Conservation (phyloP, 2,113 vertebrate genomes). For the Corythornis cristatus region DNA sequence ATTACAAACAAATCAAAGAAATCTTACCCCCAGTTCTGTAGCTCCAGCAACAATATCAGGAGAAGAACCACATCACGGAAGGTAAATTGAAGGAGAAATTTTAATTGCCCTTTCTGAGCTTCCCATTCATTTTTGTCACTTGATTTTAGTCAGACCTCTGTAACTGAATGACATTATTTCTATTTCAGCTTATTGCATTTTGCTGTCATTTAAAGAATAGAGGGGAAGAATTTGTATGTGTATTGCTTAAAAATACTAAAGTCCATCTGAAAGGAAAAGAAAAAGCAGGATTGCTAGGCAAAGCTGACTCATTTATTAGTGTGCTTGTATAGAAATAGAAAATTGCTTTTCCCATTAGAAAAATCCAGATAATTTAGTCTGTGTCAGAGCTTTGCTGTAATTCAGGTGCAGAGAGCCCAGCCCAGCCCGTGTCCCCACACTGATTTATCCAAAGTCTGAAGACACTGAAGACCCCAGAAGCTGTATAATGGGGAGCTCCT, state of each 20-base stretch:
- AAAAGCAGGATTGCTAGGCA: not conserved
- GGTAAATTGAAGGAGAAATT: not conserved
- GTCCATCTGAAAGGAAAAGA: not conserved
- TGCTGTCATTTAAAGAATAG: not conserved
- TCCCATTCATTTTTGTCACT: not conserved
- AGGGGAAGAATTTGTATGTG: not conserved
- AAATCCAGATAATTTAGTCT: not conserved
- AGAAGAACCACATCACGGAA: not conserved
- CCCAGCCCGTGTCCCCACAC: not conserved
- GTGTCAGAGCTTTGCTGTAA: not conserved
- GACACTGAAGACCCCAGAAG: not conserved
- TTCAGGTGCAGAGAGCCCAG: fast-evolving
- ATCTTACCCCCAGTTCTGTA: not conserved
- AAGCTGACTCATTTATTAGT: not conserved
- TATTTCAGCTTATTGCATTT: not conserved
- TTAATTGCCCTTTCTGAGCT: not conserved
- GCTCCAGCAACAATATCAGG: not conserved
- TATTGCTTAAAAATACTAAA: not conserved
- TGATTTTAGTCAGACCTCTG: not conserved
- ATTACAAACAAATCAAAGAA: not conserved
- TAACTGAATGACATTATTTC: not conserved
- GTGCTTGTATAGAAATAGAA: not conserved
- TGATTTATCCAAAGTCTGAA: not conserved
- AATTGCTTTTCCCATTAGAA: not conserved
- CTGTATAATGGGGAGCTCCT: not conserved